Conservation (phyloP, 1,140 invertebrate species). For the Zaprionus gabonicus region DNA sequence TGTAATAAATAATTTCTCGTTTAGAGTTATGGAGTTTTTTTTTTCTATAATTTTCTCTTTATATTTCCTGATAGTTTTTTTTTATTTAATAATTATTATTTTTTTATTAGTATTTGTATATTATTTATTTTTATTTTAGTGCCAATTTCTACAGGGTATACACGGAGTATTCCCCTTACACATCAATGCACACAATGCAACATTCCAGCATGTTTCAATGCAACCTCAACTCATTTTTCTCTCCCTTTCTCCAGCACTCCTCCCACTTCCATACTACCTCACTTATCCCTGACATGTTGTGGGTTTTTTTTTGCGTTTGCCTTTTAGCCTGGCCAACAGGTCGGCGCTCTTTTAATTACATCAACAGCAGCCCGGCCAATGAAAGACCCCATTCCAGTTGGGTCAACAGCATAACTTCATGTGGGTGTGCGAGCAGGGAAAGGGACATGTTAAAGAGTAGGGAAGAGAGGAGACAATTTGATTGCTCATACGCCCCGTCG, state of each 20-base stretch:
- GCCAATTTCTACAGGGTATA: constrained; percentile 21
- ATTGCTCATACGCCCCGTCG: constrained; percentile 40
- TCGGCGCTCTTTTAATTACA: constrained; percentile 56
- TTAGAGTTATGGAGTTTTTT: no score
- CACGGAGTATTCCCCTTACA: not conserved
- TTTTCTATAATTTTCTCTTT: no score
- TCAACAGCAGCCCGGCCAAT: constrained; percentile 41
- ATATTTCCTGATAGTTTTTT: no score
- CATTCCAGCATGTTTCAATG: constrained; percentile 33
- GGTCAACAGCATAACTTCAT: not conserved
- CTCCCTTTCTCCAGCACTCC: not conserved
- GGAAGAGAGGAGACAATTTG: constrained; percentile 9
- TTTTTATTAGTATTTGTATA: not conserved
- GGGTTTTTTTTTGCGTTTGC: constrained; percentile 14
- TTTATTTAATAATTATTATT: not conserved
- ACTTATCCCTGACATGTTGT: not conserved
- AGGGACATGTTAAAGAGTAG: not conserved
- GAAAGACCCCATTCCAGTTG: constrained; percentile 20
- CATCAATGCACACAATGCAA: not conserved
- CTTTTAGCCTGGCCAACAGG: constrained; percentile 41
- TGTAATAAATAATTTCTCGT: no score
- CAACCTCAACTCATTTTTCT: constrained; percentile 23
- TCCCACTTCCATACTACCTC: not conserved
- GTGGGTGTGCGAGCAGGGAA: not conserved
- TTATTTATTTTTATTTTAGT: not conserved